Conservation (phyloP, 2,113 vertebrate genomes). For the Odontesthes bonariensis region DNA sequence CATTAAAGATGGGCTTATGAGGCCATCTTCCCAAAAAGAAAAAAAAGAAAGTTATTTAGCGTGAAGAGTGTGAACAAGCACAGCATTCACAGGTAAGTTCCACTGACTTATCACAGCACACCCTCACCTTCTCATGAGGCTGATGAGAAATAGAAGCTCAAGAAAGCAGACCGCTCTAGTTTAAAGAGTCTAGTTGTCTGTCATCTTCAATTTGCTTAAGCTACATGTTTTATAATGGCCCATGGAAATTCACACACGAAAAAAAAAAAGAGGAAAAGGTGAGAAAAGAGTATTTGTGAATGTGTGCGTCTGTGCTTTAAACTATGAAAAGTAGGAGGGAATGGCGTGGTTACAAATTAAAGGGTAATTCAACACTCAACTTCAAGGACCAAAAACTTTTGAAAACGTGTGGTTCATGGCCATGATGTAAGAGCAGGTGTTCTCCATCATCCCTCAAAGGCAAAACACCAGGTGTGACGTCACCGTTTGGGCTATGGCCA, state of each 20-base stretch:
- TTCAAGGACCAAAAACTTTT: conserved; percentile 16
- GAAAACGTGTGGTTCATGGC: neutral
- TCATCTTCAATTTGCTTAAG: conserved; percentile 33
- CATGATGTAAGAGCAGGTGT: conserved; percentile 41
- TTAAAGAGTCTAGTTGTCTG: conserved; percentile 25
- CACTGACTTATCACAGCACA: conserved; percentile 20
- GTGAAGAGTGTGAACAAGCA: conserved; percentile 42
- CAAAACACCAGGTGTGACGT: conserved; percentile 46
- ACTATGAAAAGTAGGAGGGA: conserved; percentile 43
- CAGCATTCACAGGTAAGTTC: conserved; percentile 44
- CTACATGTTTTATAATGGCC: conserved; percentile 21
- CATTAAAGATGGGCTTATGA: conserved; percentile 30
- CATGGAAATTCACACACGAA: conserved; percentile 13
- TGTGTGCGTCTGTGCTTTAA: conserved; percentile 63
- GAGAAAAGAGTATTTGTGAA: conserved; percentile 18
- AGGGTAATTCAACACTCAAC: conserved; percentile 53
- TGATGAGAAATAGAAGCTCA: conserved; percentile 23
- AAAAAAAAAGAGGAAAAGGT: conserved; percentile 12
- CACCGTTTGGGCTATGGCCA: conserved; percentile 4
- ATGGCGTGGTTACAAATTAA: conserved; percentile 54
- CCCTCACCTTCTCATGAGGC: conserved; percentile 7
- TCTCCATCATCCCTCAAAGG: conserved; percentile 13
- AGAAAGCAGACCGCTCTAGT: conserved; percentile 29
- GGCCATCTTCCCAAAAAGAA: conserved; percentile 5
- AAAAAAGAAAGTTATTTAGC: conserved; percentile 21